phyloP scores from a whole-genome alignment of 2,113 vertebrate genomes.

The Setophaga kirtlandii region DNA sequence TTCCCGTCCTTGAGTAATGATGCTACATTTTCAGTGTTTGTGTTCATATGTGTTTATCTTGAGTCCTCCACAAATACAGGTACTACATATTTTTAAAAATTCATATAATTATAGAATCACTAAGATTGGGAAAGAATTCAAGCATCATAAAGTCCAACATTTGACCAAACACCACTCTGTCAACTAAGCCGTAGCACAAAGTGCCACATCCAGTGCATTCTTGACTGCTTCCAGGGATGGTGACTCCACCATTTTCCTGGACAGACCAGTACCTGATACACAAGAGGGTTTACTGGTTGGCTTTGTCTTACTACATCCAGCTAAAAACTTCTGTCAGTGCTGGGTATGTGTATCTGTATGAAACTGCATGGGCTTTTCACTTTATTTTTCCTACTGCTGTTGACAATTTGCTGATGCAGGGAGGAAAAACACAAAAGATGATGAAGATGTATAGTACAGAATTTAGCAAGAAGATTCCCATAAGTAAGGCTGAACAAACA shows the following conservation, averaged over 20 bases:
- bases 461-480: background rate
- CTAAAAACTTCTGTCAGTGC: background rate
- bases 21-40: background rate
- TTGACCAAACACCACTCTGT: background rate
- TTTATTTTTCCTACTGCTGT: background rate
- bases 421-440: background rate
- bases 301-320: background rate
- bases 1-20: background rate
- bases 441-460: background rate
- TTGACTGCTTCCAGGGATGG: background rate
- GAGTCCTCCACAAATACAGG: background rate
- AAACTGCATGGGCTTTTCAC: background rate
- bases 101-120: background rate
- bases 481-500: background rate
- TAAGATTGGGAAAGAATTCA: background rate
- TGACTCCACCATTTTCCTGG: background rate
- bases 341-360: background rate
- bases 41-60: background rate
- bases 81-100: background rate
- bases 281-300: background rate
- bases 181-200: background rate
- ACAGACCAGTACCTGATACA: background rate
- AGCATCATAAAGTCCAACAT: background rate
- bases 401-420: background rate
- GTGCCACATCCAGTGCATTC: background rate